A percentile compares a stretch with the other conserved stretches of the same genome.
Conservation (phyloP, 2,888 invertebrate genomes). For the Lucinisca nassula region DNA sequence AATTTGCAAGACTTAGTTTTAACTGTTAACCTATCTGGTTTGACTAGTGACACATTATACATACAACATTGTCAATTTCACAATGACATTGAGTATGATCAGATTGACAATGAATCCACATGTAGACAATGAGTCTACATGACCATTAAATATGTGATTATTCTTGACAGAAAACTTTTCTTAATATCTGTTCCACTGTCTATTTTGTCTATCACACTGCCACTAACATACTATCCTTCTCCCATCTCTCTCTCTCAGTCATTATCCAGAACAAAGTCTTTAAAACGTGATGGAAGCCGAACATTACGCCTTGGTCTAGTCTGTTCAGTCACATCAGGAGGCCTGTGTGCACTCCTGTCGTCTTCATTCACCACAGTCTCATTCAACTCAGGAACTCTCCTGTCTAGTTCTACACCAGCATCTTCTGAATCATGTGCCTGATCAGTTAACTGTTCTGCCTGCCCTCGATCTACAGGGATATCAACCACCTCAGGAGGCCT, state of each 20-base stretch:
- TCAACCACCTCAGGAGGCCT: not conserved
- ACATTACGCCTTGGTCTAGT: not conserved
- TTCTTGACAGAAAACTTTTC: too few species aligned
- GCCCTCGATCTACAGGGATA: not conserved
- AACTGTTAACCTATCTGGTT: too few species aligned
- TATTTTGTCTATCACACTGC: not conserved
- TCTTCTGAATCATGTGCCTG: not conserved
- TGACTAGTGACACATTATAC: too few species aligned
- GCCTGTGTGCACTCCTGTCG: not conserved
- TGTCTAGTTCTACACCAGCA: not conserved
- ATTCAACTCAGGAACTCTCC: not conserved
- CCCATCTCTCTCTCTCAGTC: not conserved
- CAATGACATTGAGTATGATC: too few species aligned
- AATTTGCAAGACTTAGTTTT: too few species aligned
- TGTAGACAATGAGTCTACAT: too few species aligned
- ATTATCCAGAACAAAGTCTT: not conserved
- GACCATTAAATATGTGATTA: too few species aligned
- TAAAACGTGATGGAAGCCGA: not conserved
- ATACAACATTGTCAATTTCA: too few species aligned
- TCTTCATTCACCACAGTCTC: not conserved
- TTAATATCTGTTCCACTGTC: too few species aligned
- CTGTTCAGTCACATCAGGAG: not conserved
- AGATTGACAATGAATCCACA: too few species aligned
- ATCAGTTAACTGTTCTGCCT: not conserved
- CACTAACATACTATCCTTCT: not conserved